Evolutionary conservation across 2,113 vertebrate genomes (phyloP).

Genomic region (Cranoglanis bouderius): DNA sequence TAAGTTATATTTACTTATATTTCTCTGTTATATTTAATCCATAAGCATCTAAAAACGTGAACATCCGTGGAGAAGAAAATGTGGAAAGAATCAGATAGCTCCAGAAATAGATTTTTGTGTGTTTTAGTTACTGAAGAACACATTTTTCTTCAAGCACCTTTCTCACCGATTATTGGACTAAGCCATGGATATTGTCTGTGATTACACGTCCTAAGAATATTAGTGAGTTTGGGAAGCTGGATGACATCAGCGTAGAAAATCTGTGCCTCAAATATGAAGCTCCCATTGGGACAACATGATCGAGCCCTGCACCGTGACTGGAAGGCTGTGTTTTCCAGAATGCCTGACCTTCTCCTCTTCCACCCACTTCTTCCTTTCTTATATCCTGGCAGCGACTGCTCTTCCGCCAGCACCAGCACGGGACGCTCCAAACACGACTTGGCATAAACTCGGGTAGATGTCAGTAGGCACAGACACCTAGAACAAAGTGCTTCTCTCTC

Average conservation of each 20-base stretch:
- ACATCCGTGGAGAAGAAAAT: neutral
- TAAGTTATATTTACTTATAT: neutral
- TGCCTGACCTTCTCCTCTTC: constrained; percentile 16
- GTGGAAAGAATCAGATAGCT: neutral
- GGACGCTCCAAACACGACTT: constrained; percentile 36
- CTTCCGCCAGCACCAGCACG: constrained; percentile 4
- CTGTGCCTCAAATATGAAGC: constrained; percentile 37
- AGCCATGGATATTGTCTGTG: neutral
- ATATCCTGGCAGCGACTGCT: constrained; percentile 29
- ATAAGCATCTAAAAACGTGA: neutral
- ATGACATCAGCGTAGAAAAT: constrained; percentile 33
- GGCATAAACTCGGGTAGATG: constrained; percentile 24
- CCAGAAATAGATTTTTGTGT: neutral
- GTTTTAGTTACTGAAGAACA: neutral
- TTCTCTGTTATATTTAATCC: neutral
- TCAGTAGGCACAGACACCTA: neutral
- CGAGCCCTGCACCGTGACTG: constrained; percentile 65
- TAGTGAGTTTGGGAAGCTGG: neutral
- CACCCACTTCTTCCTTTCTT: constrained; percentile 26
- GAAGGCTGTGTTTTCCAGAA: constrained; percentile 68
- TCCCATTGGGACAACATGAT: constrained; percentile 53
- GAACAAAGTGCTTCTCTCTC: constrained; percentile 16
- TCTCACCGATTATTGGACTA: neutral
- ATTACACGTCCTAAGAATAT: constrained; percentile 1
- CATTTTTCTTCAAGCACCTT: neutral